Percentiles rank a stretch among this genome's conserved stretches.
phyloP scores from a whole-genome alignment of 2,888 invertebrate species.

The Macrosoma leucophasiata region DNA sequence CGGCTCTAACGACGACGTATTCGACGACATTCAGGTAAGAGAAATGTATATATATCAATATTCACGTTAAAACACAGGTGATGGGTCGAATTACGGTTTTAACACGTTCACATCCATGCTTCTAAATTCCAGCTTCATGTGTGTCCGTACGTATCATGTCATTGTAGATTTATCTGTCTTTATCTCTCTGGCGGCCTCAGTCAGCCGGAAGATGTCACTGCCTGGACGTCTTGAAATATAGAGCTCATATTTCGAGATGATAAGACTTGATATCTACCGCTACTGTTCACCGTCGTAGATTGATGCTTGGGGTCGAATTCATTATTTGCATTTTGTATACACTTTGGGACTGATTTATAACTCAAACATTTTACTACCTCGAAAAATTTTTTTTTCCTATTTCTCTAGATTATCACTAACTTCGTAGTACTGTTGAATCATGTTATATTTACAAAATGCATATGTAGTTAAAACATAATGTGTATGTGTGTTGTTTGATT shows the following conservation, averaged over 20 bases:
- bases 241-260: slow-evolving; percentile 68
- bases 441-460: no score
- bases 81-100: slow-evolving; percentile 52
- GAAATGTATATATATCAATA: no score
- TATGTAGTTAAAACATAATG: no score
- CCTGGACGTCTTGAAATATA: slow-evolving; percentile 55
- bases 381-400: no score
- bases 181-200: slow-evolving; percentile 30
- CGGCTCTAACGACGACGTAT: slow-evolving; percentile 67
- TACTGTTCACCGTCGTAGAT: no score
- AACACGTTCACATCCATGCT: slow-evolving; percentile 72
- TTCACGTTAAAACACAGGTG: no score
- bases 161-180: slow-evolving; percentile 26
- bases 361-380: no score
- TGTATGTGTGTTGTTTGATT: no score
- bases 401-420: no score
- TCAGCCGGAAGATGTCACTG: slow-evolving; percentile 37
- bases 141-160: slow-evolving; percentile 12
- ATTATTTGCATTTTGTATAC: slow-evolving; percentile 15
- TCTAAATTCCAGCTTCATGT: slow-evolving; percentile 29
- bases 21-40: slow-evolving; percentile 66
- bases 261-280: slow-evolving; percentile 39
- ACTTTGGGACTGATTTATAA: no score
- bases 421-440: no score
- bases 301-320: slow-evolving; percentile 2